Conservation (phyloP, 1,140 invertebrate species). For the Marisa cornuarietis region DNA sequence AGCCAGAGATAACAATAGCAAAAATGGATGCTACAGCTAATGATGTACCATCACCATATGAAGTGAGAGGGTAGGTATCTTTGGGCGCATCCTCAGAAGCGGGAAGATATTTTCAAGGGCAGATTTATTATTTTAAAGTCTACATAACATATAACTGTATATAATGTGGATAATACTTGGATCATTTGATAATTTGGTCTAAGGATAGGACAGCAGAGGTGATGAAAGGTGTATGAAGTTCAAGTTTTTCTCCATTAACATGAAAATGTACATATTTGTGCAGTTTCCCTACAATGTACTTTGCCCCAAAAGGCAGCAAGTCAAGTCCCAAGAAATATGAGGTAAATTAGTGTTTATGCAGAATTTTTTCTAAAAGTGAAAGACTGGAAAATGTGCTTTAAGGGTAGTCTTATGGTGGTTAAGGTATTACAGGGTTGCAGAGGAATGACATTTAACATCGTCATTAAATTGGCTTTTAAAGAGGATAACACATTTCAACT, state of each 20-base stretch:
- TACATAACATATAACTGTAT: background rate
- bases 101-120: no score
- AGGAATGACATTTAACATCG: background rate
- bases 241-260: background rate
- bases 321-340: conserved; percentile 89
- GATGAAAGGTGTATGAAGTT: background rate
- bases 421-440: background rate
- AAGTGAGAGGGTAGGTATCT: conserved; percentile 79
- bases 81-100: background rate
- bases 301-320: conserved; percentile 87
- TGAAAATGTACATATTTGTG: background rate
- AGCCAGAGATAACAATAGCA: conserved; percentile 88
- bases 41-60: conserved; percentile 91
- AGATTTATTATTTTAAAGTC: no score
- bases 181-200: background rate
- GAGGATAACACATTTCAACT: background rate
- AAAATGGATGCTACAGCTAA: conserved; percentile 99
- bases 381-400: background rate
- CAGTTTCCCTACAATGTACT: conserved; percentile 97
- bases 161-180: no score
- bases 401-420: background rate
- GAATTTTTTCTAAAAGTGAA: background rate
- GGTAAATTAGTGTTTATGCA: conserved; percentile 65
- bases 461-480: background rate
- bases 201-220: background rate